phyloP scores from a whole-genome alignment of 2,113 vertebrate species.

The Amblyornis subalaris region DNA sequence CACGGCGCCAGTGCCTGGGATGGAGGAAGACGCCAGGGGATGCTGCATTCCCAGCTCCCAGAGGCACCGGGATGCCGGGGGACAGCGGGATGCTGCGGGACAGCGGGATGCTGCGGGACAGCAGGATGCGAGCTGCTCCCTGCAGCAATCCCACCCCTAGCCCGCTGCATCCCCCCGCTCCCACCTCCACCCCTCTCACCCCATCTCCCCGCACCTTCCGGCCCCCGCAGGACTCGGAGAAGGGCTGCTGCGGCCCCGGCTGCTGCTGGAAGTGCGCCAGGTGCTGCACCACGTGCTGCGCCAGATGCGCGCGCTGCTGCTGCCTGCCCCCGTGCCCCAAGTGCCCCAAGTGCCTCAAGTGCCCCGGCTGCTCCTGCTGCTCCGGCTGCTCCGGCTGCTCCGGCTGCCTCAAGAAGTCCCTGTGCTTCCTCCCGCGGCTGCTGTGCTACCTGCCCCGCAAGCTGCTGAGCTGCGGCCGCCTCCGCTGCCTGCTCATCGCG shows the following conservation, averaged over 20 bases:
- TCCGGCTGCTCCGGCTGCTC: neutral
- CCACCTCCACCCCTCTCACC: neutral
- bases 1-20: accelerated
- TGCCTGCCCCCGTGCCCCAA: conserved; percentile 20
- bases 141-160: accelerated
- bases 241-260: neutral
- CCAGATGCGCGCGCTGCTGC: conserved; percentile 19
- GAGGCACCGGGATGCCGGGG: neutral
- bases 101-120: neutral
- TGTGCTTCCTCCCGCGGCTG: neutral
- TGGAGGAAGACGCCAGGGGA: accelerated
- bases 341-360: neutral
- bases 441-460: conserved; percentile 54
- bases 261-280: neutral
- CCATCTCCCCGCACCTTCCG: accelerated
- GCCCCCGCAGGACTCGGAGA: neutral
- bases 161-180: neutral
- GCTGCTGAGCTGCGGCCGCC: neutral
- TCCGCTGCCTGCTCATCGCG: conserved; percentile 20
- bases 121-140: accelerated
- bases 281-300: conserved; percentile 2
- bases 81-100: neutral
- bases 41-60: neutral
- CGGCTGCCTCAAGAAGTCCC: neutral
- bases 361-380: neutral